Evolutionary conservation across 2,888 invertebrate genomes (phyloP), one percentile per base, ranked within the genome.

Genomic region (Arge pagana): DNA sequence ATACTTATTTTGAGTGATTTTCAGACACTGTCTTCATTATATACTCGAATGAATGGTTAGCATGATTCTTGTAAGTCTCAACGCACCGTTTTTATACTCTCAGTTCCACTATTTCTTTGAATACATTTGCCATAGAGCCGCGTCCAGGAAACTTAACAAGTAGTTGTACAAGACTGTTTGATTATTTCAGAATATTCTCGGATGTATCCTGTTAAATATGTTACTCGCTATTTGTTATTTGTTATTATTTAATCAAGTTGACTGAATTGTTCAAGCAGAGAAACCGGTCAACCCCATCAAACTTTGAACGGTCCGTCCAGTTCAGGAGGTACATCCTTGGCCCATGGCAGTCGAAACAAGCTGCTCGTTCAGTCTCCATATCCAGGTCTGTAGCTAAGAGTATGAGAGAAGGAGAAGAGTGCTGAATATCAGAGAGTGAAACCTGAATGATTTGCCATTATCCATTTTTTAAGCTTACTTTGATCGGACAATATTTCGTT

Each of bases 331-430:
- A 63, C 66, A 52, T 68, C 62, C 56, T 67, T 65, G 62, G 66
- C 68, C 55, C 68, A 70, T 59, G 70, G 69, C 63, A 71, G 71
- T 63, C 67, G 73, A 71, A 73, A 72, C 70, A 74, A 76, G 72
- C 70, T 72, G 72, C 71, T 73, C 64, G 72, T 75, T 68, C 72
- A 75, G 68, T 68, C 72, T 67, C 68, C 71, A 67, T 72, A 76
- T 64, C 67, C 73, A 76, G 76, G 76, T 76, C 74, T 76, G 76
- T 76, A 76, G 71, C 69, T 76, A 71, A 74, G 71, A 72, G 71
- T 72, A 70, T 73, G 67, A 63, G 64, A 62, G 61, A 56, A 59
- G 66, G 65, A n/a, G n/a, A 67, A 70, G 62, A 64, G 59, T 72
- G 68, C 62, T 61, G 57, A 65, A 67, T 68, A 63, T 56, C 61